phyloP scores from a whole-genome alignment of 2,113 vertebrate genomes.

The Willisornis vidua region DNA sequence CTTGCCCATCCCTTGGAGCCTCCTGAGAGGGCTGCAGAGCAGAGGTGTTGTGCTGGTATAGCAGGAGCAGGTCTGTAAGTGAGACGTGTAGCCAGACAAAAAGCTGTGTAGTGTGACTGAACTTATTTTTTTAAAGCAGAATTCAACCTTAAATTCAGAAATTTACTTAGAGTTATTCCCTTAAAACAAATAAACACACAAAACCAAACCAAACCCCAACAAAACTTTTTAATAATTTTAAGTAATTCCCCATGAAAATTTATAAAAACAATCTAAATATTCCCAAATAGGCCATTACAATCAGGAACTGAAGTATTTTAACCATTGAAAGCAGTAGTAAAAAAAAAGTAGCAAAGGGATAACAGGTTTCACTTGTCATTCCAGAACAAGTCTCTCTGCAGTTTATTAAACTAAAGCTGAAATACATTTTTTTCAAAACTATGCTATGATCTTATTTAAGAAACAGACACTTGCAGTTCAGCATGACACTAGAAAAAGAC shows the following conservation, averaged over 20 bases:
- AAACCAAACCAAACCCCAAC: rapidly evolving
- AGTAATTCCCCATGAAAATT: neutral
- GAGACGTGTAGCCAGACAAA: neutral
- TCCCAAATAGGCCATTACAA: neutral
- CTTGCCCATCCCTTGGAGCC: neutral
- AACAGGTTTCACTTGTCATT: slow-evolving; percentile 19
- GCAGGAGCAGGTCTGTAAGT: neutral
- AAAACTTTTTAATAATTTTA: neutral
- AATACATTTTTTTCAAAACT: neutral
- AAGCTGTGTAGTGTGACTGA: neutral
- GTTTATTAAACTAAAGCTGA: neutral
- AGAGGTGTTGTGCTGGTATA: neutral
- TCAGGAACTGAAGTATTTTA: neutral
- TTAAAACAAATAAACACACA: neutral
- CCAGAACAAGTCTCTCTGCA: neutral
- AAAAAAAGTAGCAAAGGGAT: neutral
- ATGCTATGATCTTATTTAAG: neutral
- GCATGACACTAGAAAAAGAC: neutral
- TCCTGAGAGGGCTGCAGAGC: neutral
- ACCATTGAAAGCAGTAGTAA: neutral
- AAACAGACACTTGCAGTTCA: neutral
- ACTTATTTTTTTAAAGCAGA: neutral
- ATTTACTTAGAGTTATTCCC: neutral
- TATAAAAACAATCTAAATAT: neutral
- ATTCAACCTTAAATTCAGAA: neutral